Conservation (phyloP, 1,140 invertebrate genomes). For the Anadara kagoshimensis region DNA sequence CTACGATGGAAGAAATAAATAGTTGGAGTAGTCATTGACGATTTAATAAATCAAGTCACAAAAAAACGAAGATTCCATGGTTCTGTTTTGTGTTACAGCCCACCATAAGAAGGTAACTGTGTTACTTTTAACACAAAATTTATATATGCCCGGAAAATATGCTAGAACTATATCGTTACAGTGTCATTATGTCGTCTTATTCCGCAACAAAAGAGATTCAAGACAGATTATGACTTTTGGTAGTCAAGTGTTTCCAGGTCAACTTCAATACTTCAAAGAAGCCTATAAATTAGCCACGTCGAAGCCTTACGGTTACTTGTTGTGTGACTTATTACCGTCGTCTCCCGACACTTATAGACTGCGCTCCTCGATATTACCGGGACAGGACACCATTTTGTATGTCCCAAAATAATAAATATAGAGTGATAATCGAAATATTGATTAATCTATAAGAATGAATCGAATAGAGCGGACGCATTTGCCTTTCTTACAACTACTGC, state of each 20-base stretch:
- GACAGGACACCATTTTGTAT: slow-evolving; percentile 30
- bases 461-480: slow-evolving; percentile 3
- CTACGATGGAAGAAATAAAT: slow-evolving; percentile 9
- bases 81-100: slow-evolving; percentile 16
- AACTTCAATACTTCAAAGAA: background rate
- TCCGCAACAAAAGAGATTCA: slow-evolving; percentile 19
- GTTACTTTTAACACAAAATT: slow-evolving; percentile 31
- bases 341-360: slow-evolving; percentile 14
- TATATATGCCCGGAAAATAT: slow-evolving; percentile 24
- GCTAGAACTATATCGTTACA: slow-evolving; percentile 21
- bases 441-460: slow-evolving; percentile 24
- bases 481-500: background rate
- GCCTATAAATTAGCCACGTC: slow-evolving; percentile 5
- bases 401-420: slow-evolving; percentile 15
- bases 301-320: slow-evolving; percentile 15
- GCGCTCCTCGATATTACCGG: slow-evolving; percentile 24
- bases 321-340: slow-evolving; percentile 16
- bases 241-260: slow-evolving; percentile 15
- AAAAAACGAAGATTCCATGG: slow-evolving; percentile 22
- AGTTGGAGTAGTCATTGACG: slow-evolving; percentile 23
- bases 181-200: slow-evolving; percentile 18
- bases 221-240: slow-evolving; percentile 9
- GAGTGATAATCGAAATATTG: background rate
- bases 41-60: slow-evolving; percentile 16
- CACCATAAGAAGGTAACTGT: slow-evolving; percentile 26